Evolutionary conservation across 2,797 vertebrate genomes (phyloP).

Genomic region (Ataeniobius toweri): DNA sequence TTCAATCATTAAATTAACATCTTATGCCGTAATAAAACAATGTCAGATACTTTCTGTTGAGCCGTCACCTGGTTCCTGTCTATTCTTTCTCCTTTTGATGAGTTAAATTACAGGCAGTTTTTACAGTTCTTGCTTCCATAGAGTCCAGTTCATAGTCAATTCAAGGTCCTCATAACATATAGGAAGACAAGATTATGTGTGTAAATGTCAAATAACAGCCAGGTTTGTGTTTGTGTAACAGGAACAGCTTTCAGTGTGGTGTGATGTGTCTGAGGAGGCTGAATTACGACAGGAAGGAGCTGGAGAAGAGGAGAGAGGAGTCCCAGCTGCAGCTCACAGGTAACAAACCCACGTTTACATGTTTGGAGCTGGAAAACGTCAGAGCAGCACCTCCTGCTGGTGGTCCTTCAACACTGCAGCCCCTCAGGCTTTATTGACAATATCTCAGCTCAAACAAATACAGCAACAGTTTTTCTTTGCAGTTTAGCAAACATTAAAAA

Average conservation of each 20-base stretch:
- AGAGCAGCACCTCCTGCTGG: background rate
- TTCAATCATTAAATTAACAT: background rate
- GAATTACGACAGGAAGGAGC: conserved; percentile 95
- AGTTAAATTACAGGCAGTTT: background rate
- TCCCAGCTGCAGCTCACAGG: conserved; percentile 87
- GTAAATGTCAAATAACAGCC: background rate
- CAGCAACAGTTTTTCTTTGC: background rate
- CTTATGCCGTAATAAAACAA: background rate
- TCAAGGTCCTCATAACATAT: too few species aligned
- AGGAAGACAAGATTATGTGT: background rate
- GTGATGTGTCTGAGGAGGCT: conserved; percentile 95
- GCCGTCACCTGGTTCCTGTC: background rate
- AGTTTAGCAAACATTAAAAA: background rate
- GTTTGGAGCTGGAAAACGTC: background rate
- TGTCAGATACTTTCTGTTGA: background rate
- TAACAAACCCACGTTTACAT: conserved; percentile 43
- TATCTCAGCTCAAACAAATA: background rate
- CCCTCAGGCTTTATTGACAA: background rate
- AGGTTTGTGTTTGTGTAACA: conserved; percentile 55
- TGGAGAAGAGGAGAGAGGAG: conserved; percentile 90
- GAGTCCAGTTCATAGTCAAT: background rate
- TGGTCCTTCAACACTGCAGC: background rate
- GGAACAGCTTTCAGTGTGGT: conserved; percentile 98
- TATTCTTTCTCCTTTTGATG: too few species aligned
- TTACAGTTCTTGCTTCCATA: too few species aligned